Percentiles rank a stretch among this genome's conserved stretches.
Conservation (phyloP, 2,113 vertebrate species). For the Muntiacus muntjak region DNA sequence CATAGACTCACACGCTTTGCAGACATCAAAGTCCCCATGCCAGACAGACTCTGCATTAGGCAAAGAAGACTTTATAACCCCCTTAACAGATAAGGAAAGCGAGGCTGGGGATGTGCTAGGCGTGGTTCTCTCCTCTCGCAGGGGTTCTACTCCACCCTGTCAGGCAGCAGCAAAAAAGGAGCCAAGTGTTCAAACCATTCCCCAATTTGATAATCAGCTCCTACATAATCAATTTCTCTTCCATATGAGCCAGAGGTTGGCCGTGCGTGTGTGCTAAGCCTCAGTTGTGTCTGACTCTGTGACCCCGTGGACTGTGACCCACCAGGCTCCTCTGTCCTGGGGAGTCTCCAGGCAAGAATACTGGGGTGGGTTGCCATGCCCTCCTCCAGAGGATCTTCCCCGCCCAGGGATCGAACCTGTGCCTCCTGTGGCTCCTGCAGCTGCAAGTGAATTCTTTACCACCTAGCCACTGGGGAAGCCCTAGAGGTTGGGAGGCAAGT, state of each 20-base stretch:
- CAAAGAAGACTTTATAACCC: background rate
- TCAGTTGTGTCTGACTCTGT: background rate
- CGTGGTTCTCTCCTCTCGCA: accelerated
- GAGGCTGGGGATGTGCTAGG: accelerated
- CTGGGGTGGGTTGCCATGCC: background rate
- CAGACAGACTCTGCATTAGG: accelerated
- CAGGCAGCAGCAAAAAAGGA: background rate
- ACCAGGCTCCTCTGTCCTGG: background rate
- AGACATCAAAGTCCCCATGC: accelerated
- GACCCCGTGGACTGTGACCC: background rate
- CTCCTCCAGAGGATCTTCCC: background rate
- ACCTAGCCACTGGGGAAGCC: accelerated
- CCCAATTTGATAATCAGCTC: background rate
- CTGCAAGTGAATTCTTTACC: background rate
- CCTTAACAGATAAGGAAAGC: background rate
- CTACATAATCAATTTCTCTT: background rate
- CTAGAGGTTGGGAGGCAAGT: accelerated
- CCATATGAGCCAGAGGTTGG: background rate
- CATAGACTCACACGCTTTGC: accelerated
- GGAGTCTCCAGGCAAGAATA: background rate
- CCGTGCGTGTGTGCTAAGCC: accelerated
- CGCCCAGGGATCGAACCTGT: background rate
- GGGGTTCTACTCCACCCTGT: accelerated
- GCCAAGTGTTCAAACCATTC: background rate
- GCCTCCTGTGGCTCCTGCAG: background rate